Evolutionary conservation across 2,888 invertebrate species (phyloP).

Genomic region (Spodoptera littoralis): DNA sequence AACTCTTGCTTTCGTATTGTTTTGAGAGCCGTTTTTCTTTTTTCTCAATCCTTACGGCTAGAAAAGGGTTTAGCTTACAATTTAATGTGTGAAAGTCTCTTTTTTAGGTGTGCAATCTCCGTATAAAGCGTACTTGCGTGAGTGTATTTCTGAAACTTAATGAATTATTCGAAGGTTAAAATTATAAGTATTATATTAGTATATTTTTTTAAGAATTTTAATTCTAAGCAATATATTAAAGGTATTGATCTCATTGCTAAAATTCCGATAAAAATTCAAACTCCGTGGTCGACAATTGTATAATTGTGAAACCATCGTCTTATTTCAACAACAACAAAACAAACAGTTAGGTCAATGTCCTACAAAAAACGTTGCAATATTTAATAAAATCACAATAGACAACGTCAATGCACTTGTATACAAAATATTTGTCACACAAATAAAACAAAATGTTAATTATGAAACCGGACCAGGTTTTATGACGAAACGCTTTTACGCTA

Average conservation of each 20-base stretch:
- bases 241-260: too few relatives aligned
- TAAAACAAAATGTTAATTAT: slow-evolving; percentile 83
- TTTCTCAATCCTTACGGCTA: slow-evolving; percentile 56
- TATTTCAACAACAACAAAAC: too few relatives aligned
- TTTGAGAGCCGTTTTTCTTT: slow-evolving; percentile 52
- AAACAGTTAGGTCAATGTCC: too few relatives aligned
- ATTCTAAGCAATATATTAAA: too few relatives aligned
- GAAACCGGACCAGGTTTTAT: slow-evolving; percentile 78
- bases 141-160: too few relatives aligned
- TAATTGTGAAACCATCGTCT: too few relatives aligned
- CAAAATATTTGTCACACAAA: slow-evolving; percentile 66
- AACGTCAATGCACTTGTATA: slow-evolving; percentile 60
- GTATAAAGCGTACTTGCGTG: not conserved
- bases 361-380: not conserved
- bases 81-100: slow-evolving; percentile 58
- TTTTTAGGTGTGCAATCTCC: slow-evolving; percentile 9
- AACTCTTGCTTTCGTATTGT: slow-evolving; percentile 65
- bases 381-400: slow-evolving; percentile 50
- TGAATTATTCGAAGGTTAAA: too few relatives aligned
- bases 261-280: too few relatives aligned
- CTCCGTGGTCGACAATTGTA: too few relatives aligned
- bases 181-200: too few relatives aligned
- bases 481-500: slow-evolving; percentile 86
- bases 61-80: slow-evolving; percentile 57
- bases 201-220: too few relatives aligned